These are phyloP conservation scores for Clarias fuscus DNA, from an alignment of 2,797 vertebrate genomes.

Conservation along the genomic window DNA sequence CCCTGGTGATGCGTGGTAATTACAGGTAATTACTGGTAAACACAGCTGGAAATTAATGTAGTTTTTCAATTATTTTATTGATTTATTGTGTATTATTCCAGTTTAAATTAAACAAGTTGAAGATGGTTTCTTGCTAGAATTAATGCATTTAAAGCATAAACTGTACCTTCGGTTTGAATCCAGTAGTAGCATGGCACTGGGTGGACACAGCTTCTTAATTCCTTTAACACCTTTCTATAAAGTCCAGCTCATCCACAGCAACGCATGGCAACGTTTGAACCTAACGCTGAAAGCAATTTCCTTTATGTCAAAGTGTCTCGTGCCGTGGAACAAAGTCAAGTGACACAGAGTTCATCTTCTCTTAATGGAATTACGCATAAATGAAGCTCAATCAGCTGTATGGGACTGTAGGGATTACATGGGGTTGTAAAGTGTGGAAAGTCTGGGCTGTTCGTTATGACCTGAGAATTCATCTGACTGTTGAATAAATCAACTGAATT, in stretches of 20 bases:
- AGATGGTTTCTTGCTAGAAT: too few relatives aligned
- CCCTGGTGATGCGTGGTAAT: too few relatives aligned
- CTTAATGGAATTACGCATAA: neutral
- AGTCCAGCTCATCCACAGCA: constrained; percentile 53
- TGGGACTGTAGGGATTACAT: neutral
- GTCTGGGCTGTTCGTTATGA: neutral
- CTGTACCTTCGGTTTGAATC: neutral
- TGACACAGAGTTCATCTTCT: neutral
- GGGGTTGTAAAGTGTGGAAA: neutral
- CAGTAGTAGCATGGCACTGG: neutral
- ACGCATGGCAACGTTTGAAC: constrained; percentile 58
- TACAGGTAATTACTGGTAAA: too few relatives aligned
- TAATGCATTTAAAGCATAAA: neutral
- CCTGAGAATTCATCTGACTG: neutral
- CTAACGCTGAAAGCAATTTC: constrained; percentile 67
- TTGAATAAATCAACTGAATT: neutral
- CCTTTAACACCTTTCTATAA: constrained; percentile 43
- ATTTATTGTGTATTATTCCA: neutral
- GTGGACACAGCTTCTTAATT: constrained; percentile 20
- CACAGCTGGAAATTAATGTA: too few relatives aligned
- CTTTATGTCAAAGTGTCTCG: constrained; percentile 55
- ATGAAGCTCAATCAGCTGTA: neutral
- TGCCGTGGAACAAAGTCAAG: constrained; percentile 11
- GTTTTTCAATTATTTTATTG: too few relatives aligned
- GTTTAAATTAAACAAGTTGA: neutral